These are phyloP conservation scores for Lasioglossum vierecki DNA, from an alignment of 2,888 invertebrate species.

Conservation along the genomic window DNA sequence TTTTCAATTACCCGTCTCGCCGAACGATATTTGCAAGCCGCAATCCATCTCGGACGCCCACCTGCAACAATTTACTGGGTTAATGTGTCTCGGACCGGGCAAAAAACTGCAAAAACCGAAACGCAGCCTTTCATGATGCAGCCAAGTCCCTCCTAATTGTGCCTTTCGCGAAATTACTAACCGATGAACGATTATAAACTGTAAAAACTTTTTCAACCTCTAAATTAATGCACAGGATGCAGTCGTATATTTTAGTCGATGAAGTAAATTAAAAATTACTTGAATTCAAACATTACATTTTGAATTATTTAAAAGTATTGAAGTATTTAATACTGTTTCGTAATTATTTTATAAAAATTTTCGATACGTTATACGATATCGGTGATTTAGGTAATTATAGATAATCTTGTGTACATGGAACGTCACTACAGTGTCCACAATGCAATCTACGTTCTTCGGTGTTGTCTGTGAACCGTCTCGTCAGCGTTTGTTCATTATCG, in stretches of 20 bases:
- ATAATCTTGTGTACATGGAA: not conserved
- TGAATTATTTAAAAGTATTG: not conserved
- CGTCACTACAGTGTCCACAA: not conserved
- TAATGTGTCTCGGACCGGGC: slow-evolving; percentile 26
- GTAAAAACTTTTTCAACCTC: not conserved
- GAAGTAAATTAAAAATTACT: too few species aligned
- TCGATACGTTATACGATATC: not conserved
- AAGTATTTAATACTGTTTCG: not conserved
- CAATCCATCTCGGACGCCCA: slow-evolving; percentile 65
- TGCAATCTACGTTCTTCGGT: not conserved
- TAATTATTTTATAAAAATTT: not conserved
- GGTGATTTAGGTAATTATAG: not conserved
- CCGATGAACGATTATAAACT: not conserved
- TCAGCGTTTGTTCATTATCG: slow-evolving; percentile 64
- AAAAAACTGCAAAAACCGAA: slow-evolving; percentile 6
- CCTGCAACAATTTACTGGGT: slow-evolving; percentile 69
- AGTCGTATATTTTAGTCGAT: not conserved
- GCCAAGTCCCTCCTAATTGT: not conserved
- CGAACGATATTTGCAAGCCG: slow-evolving; percentile 77
- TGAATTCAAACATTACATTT: not conserved
- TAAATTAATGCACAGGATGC: too few species aligned
- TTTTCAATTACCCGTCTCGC: slow-evolving; percentile 78
- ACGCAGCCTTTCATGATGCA: not conserved
- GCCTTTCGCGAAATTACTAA: not conserved
- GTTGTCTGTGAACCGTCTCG: slow-evolving; percentile 43